Evolutionary conservation across 2,113 vertebrate species (phyloP).

Genomic region (Chiloscyllium plagiosum): DNA sequence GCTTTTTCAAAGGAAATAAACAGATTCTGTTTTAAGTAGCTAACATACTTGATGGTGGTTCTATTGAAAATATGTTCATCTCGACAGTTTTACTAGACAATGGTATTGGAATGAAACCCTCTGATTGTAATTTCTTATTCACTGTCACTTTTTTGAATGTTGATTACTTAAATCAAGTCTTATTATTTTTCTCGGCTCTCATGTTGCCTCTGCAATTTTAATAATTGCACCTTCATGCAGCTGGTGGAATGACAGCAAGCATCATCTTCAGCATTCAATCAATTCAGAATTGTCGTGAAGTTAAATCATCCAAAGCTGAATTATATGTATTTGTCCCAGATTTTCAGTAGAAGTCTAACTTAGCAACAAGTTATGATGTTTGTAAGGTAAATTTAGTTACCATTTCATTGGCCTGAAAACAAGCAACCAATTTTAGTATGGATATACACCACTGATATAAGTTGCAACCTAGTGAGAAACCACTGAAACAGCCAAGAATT

Average conservation of each 20-base stretch:
- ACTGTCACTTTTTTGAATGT: background rate
- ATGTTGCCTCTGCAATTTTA: background rate
- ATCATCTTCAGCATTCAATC: background rate
- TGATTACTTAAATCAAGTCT: background rate
- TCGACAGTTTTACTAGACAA: background rate
- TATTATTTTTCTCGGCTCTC: background rate
- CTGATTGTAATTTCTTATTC: conserved; percentile 17
- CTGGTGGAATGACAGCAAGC: background rate
- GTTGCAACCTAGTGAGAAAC: background rate
- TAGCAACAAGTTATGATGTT: background rate
- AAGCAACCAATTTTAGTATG: background rate
- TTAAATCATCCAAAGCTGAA: background rate
- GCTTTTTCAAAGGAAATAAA: background rate
- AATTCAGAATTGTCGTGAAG: background rate
- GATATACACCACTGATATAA: background rate
- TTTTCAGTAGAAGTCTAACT: background rate
- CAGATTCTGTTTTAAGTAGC: background rate
- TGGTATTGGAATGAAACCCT: background rate
- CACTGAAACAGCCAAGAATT: background rate
- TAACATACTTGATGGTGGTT: background rate
- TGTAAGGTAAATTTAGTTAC: background rate
- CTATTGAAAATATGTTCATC: conserved; percentile 2
- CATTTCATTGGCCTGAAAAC: background rate
- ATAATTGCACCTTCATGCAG: conserved; percentile 13
- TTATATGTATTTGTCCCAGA: background rate